A percentile compares a stretch with the other conserved stretches of the same genome.
Conservation (phyloP, 2,888 invertebrate species). For the Cheilosia variabilis region DNA sequence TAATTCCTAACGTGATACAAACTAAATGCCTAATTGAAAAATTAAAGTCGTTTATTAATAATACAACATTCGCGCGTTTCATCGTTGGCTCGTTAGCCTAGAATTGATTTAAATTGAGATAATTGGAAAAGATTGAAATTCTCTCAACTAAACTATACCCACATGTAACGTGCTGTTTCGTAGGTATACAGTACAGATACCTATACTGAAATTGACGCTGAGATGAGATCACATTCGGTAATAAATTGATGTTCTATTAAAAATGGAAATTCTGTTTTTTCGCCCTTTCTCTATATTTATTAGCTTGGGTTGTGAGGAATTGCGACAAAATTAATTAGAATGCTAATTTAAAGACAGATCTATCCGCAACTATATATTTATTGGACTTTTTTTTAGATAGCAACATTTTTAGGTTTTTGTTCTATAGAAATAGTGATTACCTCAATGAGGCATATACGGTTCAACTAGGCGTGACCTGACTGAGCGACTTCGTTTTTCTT, state of each 20-base stretch:
- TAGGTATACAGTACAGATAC: not conserved
- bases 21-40: constrained; percentile 37
- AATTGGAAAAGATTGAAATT: constrained; percentile 44
- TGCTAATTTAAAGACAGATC: constrained; percentile 8
- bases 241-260: constrained; percentile 13
- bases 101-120: constrained; percentile 63
- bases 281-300: not conserved
- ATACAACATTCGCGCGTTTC: constrained; percentile 11
- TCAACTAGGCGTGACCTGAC: constrained; percentile 35
- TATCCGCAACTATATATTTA: not conserved
- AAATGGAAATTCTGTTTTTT: constrained; percentile 39
- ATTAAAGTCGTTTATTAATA: constrained; percentile 42
- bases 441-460: constrained; percentile 4
- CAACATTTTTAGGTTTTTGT: not conserved
- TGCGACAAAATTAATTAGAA: constrained; percentile 12
- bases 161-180: not conserved
- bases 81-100: constrained; percentile 5
- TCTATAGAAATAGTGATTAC: constrained; percentile 21
- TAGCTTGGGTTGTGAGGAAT: not conserved
- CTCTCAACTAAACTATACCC: not conserved
- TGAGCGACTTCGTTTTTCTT: constrained; percentile 2
- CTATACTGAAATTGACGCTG: not conserved
- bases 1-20: constrained; percentile 11
- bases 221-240: constrained; percentile 34
- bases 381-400: not conserved